Conservation (phyloP, 2,888 invertebrate species). For the Caenorhabditis panamensis region DNA sequence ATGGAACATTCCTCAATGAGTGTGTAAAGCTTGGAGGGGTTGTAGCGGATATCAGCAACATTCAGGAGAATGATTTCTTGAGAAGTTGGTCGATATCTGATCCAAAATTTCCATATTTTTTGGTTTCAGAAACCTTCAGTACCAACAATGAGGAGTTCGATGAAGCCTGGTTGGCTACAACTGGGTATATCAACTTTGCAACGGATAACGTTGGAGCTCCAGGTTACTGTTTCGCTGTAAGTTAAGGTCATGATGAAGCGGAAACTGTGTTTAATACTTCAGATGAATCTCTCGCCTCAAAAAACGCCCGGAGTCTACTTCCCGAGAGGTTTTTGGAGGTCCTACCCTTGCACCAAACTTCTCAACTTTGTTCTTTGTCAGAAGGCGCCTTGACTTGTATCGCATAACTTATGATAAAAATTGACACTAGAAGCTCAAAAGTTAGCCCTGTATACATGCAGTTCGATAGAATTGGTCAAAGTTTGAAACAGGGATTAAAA, state of each 20-base stretch:
- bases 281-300: no score
- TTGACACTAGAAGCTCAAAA: no score
- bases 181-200: slow-evolving; percentile 9
- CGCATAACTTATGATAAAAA: no score
- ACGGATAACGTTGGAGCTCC: not conserved
- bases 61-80: slow-evolving; percentile 1
- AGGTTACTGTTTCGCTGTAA: slow-evolving; percentile 12
- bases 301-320: no score
- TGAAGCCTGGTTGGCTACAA: slow-evolving; percentile 17
- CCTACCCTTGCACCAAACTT: no score
- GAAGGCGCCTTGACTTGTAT: no score
- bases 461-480: not conserved
- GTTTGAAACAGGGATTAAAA: not conserved
- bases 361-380: no score
- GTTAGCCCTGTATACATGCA: not conserved
- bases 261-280: not conserved
- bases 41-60: slow-evolving; percentile 3
- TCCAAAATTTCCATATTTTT: no score
- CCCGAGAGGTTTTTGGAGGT: no score
- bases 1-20: not conserved
- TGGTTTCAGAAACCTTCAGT: slow-evolving; percentile 32
- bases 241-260: no score
- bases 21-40: slow-evolving; percentile 16
- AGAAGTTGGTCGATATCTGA: no score
- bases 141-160: slow-evolving; percentile 8